phyloP scores from a whole-genome alignment of 2,888 invertebrate species.

The Leptothorax acervorum region DNA sequence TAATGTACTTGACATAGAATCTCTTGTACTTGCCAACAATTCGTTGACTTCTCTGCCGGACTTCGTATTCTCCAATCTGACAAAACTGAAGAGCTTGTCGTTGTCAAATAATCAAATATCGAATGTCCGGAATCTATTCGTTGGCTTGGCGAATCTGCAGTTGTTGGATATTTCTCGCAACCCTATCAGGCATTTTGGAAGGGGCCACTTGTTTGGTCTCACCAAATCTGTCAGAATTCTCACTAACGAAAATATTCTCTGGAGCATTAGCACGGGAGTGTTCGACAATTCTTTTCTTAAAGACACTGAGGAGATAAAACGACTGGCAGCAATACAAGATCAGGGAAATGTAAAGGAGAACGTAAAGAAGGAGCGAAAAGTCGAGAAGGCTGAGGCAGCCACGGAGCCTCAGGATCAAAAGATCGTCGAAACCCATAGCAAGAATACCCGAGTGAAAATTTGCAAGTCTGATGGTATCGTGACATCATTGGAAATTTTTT shows the following conservation, averaged over 20 bases:
- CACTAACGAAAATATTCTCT: conserved; percentile 69
- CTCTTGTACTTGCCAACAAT: conserved; percentile 73
- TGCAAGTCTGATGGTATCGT: conserved; percentile 69
- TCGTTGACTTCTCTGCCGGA: conserved; percentile 68
- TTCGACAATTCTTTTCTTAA: conserved; percentile 75
- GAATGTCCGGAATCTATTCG: conserved; percentile 69
- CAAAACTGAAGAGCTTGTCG: conserved; percentile 69
- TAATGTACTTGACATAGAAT: conserved; percentile 60
- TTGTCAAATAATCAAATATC: conserved; percentile 72
- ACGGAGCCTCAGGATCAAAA: background rate
- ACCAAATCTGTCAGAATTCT: conserved; percentile 66
- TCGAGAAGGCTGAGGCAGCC: background rate
- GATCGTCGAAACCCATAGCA: background rate
- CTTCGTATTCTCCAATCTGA: conserved; percentile 75
- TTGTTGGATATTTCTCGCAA: conserved; percentile 75
- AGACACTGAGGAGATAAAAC: conserved; percentile 59
- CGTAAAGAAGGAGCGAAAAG: conserved; percentile 15
- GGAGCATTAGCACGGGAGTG: conserved; percentile 72
- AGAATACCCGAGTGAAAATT: conserved; percentile 65
- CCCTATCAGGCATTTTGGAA: conserved; percentile 67
- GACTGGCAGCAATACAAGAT: conserved; percentile 40
- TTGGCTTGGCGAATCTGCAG: conserved; percentile 74
- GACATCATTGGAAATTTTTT: conserved; percentile 63
- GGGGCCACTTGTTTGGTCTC: conserved; percentile 75
- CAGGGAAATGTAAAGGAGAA: conserved; percentile 1